Conservation (phyloP, 2,888 invertebrate genomes). For the Mesorhabditis sp. region DNA sequence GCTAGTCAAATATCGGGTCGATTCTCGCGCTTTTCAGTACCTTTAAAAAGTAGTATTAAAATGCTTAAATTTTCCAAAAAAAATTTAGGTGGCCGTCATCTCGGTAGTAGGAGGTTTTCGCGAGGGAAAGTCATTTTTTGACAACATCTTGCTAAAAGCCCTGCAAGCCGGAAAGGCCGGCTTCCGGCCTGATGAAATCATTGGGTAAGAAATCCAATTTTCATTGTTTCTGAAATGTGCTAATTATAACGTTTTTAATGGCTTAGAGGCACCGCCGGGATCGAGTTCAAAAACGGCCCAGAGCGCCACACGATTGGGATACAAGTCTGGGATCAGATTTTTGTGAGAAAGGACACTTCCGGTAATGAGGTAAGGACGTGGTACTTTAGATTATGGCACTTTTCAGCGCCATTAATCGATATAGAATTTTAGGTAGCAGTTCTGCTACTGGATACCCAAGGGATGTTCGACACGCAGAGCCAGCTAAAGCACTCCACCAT, state of each 20-base stretch:
- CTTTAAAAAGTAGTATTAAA: no score
- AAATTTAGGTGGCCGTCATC: conserved; percentile 1
- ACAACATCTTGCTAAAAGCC: conserved; percentile 4
- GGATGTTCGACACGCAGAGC: conserved; percentile 2
- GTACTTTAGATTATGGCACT: no score
- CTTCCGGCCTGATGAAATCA: not conserved
- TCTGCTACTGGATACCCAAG: not conserved
- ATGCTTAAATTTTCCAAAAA: no score
- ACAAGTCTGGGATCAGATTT: not conserved
- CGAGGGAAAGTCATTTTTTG: conserved; percentile 1
- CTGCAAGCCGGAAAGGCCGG: not conserved
- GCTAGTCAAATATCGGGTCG: no score
- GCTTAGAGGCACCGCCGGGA: not conserved
- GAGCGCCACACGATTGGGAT: not conserved
- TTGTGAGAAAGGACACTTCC: not conserved
- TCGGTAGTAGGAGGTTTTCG: conserved; percentile 4
- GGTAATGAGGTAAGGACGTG: not conserved
- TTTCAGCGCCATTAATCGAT: no score
- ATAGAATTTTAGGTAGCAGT: not conserved
- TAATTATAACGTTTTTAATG: not conserved
- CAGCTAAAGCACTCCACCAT: not conserved
- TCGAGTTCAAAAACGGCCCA: not conserved
- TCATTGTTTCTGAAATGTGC: not conserved
- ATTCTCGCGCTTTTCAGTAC: no score
- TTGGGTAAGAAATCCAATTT: not conserved